These are phyloP conservation scores for Garra rufa DNA, from an alignment of 2,113 vertebrate species.

Conservation along the genomic window DNA sequence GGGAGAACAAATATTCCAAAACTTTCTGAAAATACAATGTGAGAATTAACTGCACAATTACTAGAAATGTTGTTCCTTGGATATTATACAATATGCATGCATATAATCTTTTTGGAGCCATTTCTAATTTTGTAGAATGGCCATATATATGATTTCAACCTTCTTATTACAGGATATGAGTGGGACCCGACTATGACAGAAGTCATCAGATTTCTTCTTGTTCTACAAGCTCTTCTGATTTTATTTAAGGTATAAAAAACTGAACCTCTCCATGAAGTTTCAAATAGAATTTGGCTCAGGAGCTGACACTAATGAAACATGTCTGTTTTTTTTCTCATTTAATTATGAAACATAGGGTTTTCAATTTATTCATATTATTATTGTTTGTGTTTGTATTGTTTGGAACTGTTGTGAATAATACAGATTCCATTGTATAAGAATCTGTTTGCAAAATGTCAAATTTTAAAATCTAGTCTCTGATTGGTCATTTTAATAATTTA, in stretches of 20 bases:
- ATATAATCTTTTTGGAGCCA: too few relatives aligned
- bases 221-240: background rate
- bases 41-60: too few relatives aligned
- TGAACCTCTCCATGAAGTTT: background rate
- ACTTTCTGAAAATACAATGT: too few relatives aligned
- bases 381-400: background rate
- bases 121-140: too few relatives aligned
- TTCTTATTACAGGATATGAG: slow-evolving; percentile 68
- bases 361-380: background rate
- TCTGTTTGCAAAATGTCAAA: background rate
- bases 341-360: background rate
- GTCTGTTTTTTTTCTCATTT: background rate
- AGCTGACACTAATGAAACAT: background rate
- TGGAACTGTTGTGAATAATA: background rate
- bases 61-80: too few relatives aligned
- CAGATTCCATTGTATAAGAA: background rate
- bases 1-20: too few relatives aligned
- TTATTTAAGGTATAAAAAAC: background rate
- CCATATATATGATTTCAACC: background rate
- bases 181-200: slow-evolving; percentile 67
- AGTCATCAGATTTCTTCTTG: background rate
- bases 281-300: background rate
- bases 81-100: too few relatives aligned
- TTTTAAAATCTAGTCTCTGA: background rate
- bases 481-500: slow-evolving; percentile 22